Base-by-base conservation (phyloP, 1,140 invertebrate species). In the Drosophila funebris region DNA sequence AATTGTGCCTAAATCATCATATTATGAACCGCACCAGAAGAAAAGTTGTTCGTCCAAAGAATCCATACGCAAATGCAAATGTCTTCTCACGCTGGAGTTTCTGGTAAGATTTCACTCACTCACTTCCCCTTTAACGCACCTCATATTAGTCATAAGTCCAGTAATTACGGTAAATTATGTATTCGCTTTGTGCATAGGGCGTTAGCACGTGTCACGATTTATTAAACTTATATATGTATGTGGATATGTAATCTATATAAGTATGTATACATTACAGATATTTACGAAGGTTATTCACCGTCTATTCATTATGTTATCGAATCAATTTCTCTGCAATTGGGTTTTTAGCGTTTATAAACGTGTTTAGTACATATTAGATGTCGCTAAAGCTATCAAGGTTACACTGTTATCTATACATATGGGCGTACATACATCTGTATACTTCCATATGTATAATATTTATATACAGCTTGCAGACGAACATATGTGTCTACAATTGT, bases 21-120 rank as follows among this genome's bases (percentile, higher is more conserved):
- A 76, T 50, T 61, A 91, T 91, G 90, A 91, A 91, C 76, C 88
- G 90, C 44, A 91, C 87, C 52, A 76, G 88, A 71, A 89, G 75
- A 60, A 90, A 90, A 48, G 48, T 87, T 16, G 75, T 82, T 41
- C 84, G 84, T 29, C 90, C 87, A 73, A 87, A 87, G 71, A 91
- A 90, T 81, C 87, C 90, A 24, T 90, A 76, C 56, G 61, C 74
- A 60, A 78, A 52, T 58, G 90, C 90, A n/a, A 91, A 84, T 77
- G 37, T 57, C 20, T 77, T 91, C 22, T 91, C 90, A 72, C 73
- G 76, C 52, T 91, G 87, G 84, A 91, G 71, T 56, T 91, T 91
- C 66, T 91, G 90, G 90, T 91, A 66, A 90, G 90, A 64, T 16
- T 22, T 36, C 50, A 18, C 18, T n/a, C 4, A 29, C 0, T 14